A percentile compares a stretch with the other conserved stretches of the same genome.
phyloP scores from a whole-genome alignment of 2,888 invertebrate species.

The Xanthorhoe spadicearia region DNA sequence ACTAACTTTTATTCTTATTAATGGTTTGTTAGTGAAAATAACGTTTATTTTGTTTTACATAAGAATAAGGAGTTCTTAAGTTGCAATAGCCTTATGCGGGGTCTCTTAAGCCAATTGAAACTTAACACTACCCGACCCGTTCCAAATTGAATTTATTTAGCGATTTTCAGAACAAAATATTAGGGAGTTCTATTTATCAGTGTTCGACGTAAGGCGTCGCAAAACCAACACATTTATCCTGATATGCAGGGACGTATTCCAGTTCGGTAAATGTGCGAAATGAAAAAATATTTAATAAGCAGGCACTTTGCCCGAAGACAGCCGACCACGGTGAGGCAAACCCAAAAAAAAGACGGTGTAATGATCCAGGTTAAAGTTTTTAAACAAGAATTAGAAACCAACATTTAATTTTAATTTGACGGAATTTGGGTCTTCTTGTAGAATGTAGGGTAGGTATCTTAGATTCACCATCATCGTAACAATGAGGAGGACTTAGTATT shows the following conservation, averaged over 20 bases:
- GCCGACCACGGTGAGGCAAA: too few species aligned
- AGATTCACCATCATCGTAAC: too few species aligned
- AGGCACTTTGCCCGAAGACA: too few species aligned
- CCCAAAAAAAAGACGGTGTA: too few species aligned
- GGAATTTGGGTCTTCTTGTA: too few species aligned
- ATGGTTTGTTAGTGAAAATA: too few species aligned
- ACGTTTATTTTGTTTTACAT: neutral
- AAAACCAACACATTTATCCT: conserved; percentile 75
- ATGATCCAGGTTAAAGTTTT: too few species aligned
- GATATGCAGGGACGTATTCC: conserved; percentile 30
- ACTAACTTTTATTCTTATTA: too few species aligned
- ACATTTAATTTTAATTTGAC: too few species aligned
- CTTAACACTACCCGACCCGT: conserved; percentile 54
- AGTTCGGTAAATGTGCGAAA: neutral
- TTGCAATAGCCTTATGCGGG: conserved; percentile 36
- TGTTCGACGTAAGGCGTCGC: conserved; percentile 63
- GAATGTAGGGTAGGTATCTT: too few species aligned
- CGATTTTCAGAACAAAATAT: conserved; percentile 75
- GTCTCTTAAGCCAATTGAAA: conserved; percentile 56
- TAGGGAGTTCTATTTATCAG: conserved; percentile 73
- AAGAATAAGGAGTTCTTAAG: conserved; percentile 36
- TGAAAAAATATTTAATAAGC: neutral
- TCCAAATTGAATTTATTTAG: conserved; percentile 75
- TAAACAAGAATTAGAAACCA: too few species aligned
- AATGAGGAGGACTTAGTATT: too few species aligned